phyloP scores from a whole-genome alignment of 2,888 invertebrate genomes.

The Melanotus villosus region DNA sequence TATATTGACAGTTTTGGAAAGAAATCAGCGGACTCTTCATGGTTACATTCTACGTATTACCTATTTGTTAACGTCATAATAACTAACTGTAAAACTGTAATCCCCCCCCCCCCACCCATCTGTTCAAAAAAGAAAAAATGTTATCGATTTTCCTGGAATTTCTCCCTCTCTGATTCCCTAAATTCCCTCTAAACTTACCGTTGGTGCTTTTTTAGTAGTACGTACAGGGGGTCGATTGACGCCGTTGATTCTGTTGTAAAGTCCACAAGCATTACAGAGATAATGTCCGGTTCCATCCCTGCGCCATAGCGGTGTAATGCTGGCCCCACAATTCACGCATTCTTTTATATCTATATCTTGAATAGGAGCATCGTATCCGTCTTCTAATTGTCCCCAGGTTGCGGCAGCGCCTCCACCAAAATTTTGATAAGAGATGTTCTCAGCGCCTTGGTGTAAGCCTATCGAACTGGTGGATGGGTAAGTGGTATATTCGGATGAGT shows the following conservation, averaged over 20 bases:
- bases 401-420: conserved; percentile 17
- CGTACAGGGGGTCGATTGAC: conserved; percentile 84
- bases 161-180: no score
- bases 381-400: conserved; percentile 42
- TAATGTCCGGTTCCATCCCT: conserved; percentile 90
- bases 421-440: conserved; percentile 35
- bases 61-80: no score
- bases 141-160: no score
- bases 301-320: conserved; percentile 86
- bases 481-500: conserved; percentile 36
- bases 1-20: no score
- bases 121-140: no score
- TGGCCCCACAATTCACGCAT: conserved; percentile 78
- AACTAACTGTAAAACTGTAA: no score
- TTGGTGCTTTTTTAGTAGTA: conserved; percentile 76
- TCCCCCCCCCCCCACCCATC: no score
- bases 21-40: no score
- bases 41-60: no score
- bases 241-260: conserved; percentile 75
- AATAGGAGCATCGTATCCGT: conserved; percentile 61
- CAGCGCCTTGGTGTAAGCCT: conserved; percentile 31
- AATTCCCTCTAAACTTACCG: conserved; percentile 67
- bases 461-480: conserved; percentile 38
- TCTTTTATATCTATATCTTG: conserved; percentile 77
- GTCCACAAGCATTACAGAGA: conserved; percentile 87